Percentiles rank a stretch among this genome's conserved stretches.
Conservation (phyloP, 2,797 vertebrate species). For the Taeniopygia guttata region DNA sequence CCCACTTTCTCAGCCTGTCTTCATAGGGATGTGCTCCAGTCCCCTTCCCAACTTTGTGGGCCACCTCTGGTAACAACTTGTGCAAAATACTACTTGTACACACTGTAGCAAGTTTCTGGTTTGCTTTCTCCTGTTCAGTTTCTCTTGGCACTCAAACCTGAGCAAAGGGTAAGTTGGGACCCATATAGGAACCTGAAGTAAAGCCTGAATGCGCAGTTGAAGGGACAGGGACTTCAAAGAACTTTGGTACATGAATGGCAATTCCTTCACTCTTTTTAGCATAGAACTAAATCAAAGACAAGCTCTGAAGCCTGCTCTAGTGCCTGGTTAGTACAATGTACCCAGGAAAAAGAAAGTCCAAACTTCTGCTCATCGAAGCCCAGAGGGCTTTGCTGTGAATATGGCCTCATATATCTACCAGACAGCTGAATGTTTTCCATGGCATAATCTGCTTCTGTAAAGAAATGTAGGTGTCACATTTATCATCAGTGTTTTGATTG, state of each 20-base stretch:
- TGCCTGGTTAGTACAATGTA: background rate
- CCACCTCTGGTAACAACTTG: background rate
- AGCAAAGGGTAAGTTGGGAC: background rate
- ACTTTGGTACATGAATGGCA: background rate
- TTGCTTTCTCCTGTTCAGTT: background rate
- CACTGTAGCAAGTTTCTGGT: background rate
- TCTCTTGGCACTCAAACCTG: background rate
- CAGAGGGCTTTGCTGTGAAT: conserved; percentile 33
- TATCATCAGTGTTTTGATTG: conserved; percentile 64
- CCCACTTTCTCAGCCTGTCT: background rate
- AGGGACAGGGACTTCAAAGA: background rate
- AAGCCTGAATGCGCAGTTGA: background rate
- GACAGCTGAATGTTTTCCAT: conserved; percentile 32
- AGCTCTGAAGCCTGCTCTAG: background rate
- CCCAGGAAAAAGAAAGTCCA: background rate
- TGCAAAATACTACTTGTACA: background rate
- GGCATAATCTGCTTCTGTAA: conserved; percentile 57
- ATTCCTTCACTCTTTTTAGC: background rate
- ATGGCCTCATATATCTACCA: conserved; percentile 39
- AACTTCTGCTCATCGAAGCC: conserved; percentile 30
- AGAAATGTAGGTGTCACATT: conserved; percentile 52
- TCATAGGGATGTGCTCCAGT: background rate
- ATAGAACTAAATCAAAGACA: background rate
- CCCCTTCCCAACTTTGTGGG: fast-evolving
- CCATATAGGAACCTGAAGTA: background rate